Conservation (phyloP, 2,113 vertebrate species). For the Lasiurus cinereus region DNA sequence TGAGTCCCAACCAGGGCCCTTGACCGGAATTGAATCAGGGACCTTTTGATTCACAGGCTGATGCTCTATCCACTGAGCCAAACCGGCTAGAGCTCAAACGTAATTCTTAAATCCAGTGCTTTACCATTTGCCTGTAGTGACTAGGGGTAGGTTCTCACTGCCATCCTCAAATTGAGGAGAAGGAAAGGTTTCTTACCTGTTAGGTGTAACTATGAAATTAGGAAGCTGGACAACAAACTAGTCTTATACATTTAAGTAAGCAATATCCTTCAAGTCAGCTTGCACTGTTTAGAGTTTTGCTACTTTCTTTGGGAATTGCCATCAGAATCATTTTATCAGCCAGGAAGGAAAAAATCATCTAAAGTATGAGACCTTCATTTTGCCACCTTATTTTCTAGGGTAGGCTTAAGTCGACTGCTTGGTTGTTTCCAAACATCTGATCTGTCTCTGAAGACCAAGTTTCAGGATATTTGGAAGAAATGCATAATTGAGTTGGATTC, state of each 20-base stretch:
- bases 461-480: slow-evolving; percentile 49
- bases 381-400: neutral
- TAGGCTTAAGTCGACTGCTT: neutral
- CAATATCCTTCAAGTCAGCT: neutral
- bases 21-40: neutral
- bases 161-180: neutral
- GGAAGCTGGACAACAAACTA: neutral
- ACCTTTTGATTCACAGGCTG: neutral
- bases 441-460: neutral
- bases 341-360: neutral
- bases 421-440: slow-evolving; percentile 18
- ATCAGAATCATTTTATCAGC: neutral
- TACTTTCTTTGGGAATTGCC: slow-evolving; percentile 19
- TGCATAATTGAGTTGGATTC: neutral
- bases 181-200: neutral
- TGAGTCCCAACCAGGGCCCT: neutral
- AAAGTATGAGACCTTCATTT: neutral
- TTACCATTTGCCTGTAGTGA: neutral
- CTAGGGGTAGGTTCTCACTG: neutral
- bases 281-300: neutral
- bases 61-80: neutral
- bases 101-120: neutral
- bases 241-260: neutral
- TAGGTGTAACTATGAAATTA: neutral
- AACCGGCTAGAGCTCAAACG: neutral